phyloP scores from a whole-genome alignment of 2,888 invertebrate genomes.

The Leuctra nigra region DNA sequence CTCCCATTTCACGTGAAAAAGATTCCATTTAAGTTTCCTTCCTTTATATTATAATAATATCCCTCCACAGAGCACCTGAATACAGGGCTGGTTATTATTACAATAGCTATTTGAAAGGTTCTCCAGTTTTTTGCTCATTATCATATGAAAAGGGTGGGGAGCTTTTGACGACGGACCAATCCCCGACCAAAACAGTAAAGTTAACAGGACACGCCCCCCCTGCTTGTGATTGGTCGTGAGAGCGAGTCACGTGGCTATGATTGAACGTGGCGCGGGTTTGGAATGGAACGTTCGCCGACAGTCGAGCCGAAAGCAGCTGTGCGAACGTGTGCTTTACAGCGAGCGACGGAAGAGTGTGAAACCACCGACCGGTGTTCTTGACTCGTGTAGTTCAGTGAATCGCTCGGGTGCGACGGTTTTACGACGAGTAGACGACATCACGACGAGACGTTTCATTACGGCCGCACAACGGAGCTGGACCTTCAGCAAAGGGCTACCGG shows the following conservation, averaged over 20 bases:
- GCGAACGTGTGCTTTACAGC: too few species aligned
- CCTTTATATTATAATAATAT: too few species aligned
- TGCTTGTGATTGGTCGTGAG: constrained; percentile 1
- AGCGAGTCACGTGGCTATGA: constrained; percentile 1
- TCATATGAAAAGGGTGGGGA: constrained; percentile 16
- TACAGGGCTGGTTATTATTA: constrained; percentile 13
- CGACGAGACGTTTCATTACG: constrained; percentile 38
- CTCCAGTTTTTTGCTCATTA: constrained; percentile 18
- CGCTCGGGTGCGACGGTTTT: constrained; percentile 4
- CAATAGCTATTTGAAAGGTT: constrained; percentile 15
- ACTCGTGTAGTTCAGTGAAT: neutral
- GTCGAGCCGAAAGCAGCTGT: neutral
- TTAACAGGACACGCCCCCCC: constrained; percentile 4
- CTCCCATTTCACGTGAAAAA: constrained; percentile 17
- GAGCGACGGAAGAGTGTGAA: too few species aligned
- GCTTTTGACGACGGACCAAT: constrained; percentile 12
- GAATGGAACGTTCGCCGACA: neutral
- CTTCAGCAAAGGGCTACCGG: constrained; percentile 67
- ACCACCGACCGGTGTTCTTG: neutral
- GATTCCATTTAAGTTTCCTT: too few species aligned
- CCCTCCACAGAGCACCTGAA: too few species aligned
- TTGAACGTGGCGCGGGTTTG: neutral
- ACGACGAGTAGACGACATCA: too few species aligned
- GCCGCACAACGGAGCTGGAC: constrained; percentile 67
- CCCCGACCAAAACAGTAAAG: constrained; percentile 15